phyloP scores from a whole-genome alignment of 2,888 invertebrate genomes.

The Agelastica alni region DNA sequence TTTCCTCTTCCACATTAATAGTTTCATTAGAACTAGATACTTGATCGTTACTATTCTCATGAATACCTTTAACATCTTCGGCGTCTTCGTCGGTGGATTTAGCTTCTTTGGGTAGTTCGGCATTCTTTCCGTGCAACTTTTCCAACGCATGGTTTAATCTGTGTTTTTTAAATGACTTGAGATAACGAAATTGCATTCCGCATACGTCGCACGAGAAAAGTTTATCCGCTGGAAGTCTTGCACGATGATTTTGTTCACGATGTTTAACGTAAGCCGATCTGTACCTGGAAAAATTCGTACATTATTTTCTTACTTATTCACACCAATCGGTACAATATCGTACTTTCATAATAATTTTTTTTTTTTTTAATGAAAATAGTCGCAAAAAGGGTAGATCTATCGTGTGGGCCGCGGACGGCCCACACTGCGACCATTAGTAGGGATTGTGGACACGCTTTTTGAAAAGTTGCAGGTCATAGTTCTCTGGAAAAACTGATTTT shows the following conservation, averaged over 20 bases:
- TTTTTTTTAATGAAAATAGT: too few species aligned
- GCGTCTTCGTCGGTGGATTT: constrained; percentile 27
- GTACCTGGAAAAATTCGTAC: constrained; percentile 21
- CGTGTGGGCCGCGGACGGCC: too few species aligned
- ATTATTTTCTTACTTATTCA: too few species aligned
- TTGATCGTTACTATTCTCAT: constrained; percentile 53
- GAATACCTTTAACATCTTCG: constrained; percentile 23
- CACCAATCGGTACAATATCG: too few species aligned
- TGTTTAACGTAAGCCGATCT: constrained; percentile 84
- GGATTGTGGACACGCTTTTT: too few species aligned
- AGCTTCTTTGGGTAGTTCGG: constrained; percentile 39
- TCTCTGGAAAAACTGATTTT: too few species aligned
- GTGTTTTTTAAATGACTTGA: constrained; percentile 89
- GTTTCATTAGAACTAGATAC: constrained; percentile 56
- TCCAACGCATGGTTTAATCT: constrained; percentile 85
- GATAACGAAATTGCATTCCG: constrained; percentile 87
- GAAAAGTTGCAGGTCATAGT: too few species aligned
- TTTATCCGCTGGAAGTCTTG: constrained; percentile 84
- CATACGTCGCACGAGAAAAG: constrained; percentile 90
- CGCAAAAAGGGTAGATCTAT: too few species aligned
- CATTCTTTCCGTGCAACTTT: constrained; percentile 72
- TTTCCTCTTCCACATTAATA: constrained; percentile 58
- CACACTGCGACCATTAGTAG: too few species aligned
- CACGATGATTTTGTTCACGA: constrained; percentile 87
- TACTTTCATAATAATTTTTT: too few species aligned